Percentiles rank a stretch among this genome's conserved stretches.
phyloP scores from a whole-genome alignment of 2,113 vertebrate genomes.

The Octodon degus region DNA sequence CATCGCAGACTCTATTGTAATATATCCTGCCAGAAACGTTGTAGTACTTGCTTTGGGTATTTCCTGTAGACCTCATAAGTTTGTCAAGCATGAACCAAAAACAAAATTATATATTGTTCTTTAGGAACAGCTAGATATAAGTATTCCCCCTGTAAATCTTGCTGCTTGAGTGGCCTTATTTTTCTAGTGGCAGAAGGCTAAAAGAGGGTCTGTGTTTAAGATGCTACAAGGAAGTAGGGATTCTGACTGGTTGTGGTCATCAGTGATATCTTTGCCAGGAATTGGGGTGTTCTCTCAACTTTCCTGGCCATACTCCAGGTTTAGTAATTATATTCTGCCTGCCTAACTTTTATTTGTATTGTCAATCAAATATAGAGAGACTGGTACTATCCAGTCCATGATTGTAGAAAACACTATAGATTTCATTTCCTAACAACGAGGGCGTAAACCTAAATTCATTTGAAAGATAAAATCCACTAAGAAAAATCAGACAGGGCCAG shows the following conservation, averaged over 20 bases:
- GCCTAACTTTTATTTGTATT: slow-evolving; percentile 56
- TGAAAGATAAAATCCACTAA: slow-evolving; percentile 36
- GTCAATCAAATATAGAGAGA: slow-evolving; percentile 58
- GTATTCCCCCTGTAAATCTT: slow-evolving; percentile 8
- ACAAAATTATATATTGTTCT: slow-evolving; percentile 33
- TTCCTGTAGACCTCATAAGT: slow-evolving; percentile 47
- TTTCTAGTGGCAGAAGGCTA: not conserved
- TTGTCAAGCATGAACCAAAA: slow-evolving; percentile 32
- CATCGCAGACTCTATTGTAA: slow-evolving; percentile 42
- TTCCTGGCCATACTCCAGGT: slow-evolving; percentile 46
- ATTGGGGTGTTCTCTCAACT: slow-evolving; percentile 63
- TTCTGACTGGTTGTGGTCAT: slow-evolving; percentile 58
- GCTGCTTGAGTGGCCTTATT: slow-evolving; percentile 29
- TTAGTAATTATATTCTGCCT: slow-evolving; percentile 67
- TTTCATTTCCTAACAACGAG: slow-evolving; percentile 6
- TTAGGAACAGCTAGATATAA: slow-evolving; percentile 39
- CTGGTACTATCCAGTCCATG: slow-evolving; percentile 22
- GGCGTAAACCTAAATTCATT: slow-evolving; percentile 25
- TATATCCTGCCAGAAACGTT: not conserved
- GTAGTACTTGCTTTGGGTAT: slow-evolving; percentile 50
- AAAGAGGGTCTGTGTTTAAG: slow-evolving; percentile 48
- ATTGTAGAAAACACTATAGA: slow-evolving; percentile 54
- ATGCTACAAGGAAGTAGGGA: slow-evolving; percentile 26
- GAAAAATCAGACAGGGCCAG: not conserved
- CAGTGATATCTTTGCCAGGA: slow-evolving; percentile 55